phyloP scores from a whole-genome alignment of 2,113 vertebrate species.

The Mormyrus lacerda region DNA sequence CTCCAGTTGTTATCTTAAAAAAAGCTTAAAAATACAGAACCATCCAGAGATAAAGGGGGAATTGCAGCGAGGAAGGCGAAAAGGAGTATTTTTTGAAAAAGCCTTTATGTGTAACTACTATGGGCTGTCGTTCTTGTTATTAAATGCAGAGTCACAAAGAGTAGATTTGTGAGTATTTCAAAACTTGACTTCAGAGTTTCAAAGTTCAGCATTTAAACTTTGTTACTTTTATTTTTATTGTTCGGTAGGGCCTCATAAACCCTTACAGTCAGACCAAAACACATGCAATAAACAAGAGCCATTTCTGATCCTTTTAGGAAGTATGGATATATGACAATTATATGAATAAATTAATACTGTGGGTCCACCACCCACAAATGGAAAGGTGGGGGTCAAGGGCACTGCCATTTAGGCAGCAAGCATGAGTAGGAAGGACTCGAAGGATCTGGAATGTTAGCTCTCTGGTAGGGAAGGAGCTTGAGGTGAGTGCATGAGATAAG shows the following conservation, averaged over 20 bases:
- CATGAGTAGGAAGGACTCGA: background rate
- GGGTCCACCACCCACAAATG: background rate
- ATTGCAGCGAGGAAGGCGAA: background rate
- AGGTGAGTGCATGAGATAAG: background rate
- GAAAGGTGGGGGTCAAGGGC: background rate
- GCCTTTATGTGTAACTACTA: background rate
- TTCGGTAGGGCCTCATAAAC: background rate
- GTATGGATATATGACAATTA: background rate
- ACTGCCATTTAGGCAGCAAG: background rate
- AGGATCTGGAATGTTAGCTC: background rate
- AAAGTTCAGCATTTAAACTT: background rate
- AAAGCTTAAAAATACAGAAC: constrained; percentile 4
- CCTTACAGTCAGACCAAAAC: background rate
- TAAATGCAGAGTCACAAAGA: background rate
- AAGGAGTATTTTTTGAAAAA: background rate
- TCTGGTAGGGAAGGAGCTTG: background rate
- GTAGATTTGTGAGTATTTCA: background rate
- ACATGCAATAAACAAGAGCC: background rate
- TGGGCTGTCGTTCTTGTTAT: background rate
- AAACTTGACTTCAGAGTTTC: background rate
- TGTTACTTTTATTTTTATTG: background rate
- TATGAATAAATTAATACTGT: background rate
- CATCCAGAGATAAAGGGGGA: background rate
- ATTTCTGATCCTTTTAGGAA: background rate
- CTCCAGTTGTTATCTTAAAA: background rate